A percentile compares a stretch with the other conserved stretches of the same genome.
phyloP scores from a whole-genome alignment of 2,113 vertebrate genomes.

The Ia io region DNA sequence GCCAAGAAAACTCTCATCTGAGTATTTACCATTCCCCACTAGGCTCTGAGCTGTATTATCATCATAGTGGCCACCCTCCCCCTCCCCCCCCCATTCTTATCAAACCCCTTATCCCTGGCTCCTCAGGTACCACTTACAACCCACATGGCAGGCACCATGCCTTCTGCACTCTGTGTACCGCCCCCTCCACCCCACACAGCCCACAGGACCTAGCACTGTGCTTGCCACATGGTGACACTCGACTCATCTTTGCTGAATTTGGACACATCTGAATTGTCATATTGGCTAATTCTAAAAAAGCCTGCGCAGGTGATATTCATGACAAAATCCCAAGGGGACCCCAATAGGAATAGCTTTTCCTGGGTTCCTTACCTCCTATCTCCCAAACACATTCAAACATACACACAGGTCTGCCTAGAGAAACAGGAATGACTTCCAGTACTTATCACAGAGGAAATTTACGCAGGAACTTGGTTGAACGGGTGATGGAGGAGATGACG shows the following conservation, averaged over 20 bases:
- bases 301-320: background rate
- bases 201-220: background rate
- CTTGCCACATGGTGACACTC: background rate
- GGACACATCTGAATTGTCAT: background rate
- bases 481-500: background rate
- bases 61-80: rapidly evolving
- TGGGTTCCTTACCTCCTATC: background rate
- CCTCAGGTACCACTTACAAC: background rate
- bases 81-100: background rate
- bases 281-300: background rate
- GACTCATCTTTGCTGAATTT: background rate
- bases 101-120: background rate
- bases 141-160: background rate
- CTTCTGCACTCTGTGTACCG: background rate
- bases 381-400: background rate
- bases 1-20: no score
- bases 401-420: background rate
- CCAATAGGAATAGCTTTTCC: background rate
- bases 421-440: background rate
- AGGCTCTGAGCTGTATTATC: background rate
- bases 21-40: background rate
- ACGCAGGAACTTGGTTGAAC: background rate
- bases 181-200: background rate
- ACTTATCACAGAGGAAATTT: background rate
- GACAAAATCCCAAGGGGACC: background rate